A percentile compares a stretch with the other conserved stretches of the same genome.
phyloP scores from a whole-genome alignment of 2,113 vertebrate genomes.

The Protomyctophum bolini region DNA sequence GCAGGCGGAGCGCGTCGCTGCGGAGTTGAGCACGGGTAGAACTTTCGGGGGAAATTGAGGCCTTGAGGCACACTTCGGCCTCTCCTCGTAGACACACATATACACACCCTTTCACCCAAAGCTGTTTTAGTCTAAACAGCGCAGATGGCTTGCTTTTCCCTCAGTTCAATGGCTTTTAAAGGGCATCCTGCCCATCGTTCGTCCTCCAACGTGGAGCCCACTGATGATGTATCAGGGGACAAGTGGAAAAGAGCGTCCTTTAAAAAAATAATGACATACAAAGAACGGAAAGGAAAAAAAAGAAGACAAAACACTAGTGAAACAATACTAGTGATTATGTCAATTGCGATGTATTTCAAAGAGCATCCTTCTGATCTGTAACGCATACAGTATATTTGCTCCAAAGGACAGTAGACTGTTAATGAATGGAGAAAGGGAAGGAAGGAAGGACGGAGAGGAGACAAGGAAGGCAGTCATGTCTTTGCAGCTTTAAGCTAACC shows the following conservation, averaged over 20 bases:
- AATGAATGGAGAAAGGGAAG: too few species aligned
- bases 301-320: too few species aligned
- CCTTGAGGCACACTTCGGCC: constrained; percentile 5
- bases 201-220: constrained; percentile 19
- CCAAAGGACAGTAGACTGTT: constrained; percentile 11
- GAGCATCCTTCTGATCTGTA: constrained; percentile 8
- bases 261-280: too few species aligned
- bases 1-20: constrained; percentile 33
- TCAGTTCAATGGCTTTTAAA: constrained; percentile 20
- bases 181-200: constrained; percentile 12
- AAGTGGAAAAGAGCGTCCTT: constrained; percentile 3
- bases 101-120: too few species aligned
- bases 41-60: background rate
- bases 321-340: too few species aligned
- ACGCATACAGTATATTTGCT: constrained; percentile 4
- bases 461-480: constrained; percentile 13
- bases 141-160: constrained; percentile 9
- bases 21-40: constrained; percentile 17
- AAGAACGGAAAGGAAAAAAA: too few species aligned
- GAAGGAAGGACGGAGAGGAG: constrained; percentile 3
- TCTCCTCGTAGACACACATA: background rate
- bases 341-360: too few species aligned
- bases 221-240: constrained; percentile 22
- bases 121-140: constrained; percentile 1
- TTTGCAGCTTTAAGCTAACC: constrained; percentile 18